Evolutionary conservation across 2,797 vertebrate genomes (phyloP).

Genomic region (Erethizon dorsatum): DNA sequence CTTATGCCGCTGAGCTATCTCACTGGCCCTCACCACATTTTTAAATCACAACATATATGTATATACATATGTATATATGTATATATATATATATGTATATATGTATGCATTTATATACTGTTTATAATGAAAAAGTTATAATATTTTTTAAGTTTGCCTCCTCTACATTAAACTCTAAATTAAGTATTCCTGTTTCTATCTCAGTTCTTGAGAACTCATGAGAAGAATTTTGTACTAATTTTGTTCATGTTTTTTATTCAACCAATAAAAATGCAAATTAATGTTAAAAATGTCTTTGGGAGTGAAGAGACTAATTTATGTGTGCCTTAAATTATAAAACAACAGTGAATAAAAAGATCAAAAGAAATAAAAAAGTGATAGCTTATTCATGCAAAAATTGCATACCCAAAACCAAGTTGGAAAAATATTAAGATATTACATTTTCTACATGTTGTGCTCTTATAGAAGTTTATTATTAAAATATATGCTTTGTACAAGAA

Average conservation of each 20-base stretch:
- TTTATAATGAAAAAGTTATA: background rate
- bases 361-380: constrained; percentile 10
- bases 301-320: constrained; percentile 50
- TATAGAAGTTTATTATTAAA: background rate
- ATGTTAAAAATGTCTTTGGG: constrained; percentile 59
- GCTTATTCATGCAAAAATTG: constrained; percentile 48
- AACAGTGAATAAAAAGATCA: constrained; percentile 51
- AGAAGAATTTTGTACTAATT: constrained; percentile 68
- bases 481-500: background rate
- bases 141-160: background rate
- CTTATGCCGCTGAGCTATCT: too few relatives aligned
- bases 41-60: background rate
- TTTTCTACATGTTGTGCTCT: background rate
- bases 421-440: constrained; percentile 60
- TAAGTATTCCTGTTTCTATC: background rate
- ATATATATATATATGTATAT: too few relatives aligned
- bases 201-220: constrained; percentile 61
- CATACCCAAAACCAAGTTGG: background rate
- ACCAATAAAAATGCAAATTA: constrained; percentile 74
- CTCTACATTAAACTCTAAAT: constrained; percentile 21
- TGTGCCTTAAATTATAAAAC: constrained; percentile 58
- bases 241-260: constrained; percentile 58
- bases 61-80: background rate
- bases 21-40: background rate
- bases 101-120: background rate